Evolutionary conservation across 2,888 invertebrate species (phyloP).

Genomic region (Idaea straminata): DNA sequence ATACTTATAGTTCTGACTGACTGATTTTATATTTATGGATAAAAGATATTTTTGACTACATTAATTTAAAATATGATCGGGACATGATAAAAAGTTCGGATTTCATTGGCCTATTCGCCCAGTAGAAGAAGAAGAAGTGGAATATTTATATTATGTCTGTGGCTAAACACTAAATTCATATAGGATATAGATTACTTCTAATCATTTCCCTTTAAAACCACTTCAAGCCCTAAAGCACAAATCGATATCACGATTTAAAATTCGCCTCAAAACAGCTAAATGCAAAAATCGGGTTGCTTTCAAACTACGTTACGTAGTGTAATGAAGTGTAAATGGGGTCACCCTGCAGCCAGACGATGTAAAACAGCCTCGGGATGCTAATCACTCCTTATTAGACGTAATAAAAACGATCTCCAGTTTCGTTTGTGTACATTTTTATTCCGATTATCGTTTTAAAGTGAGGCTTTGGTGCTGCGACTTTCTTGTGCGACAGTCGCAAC

Average conservation of each 20-base stretch:
- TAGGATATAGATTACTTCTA: neutral
- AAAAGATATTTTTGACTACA: too few relatives aligned
- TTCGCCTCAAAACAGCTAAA: neutral
- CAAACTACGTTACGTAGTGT: neutral
- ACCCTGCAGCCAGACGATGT: neutral
- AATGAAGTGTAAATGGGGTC: slow-evolving; percentile 2
- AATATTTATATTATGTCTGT: too few relatives aligned
- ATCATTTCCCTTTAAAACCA: neutral
- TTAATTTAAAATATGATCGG: too few relatives aligned
- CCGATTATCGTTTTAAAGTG: slow-evolving; percentile 43
- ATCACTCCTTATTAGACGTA: slow-evolving; percentile 50
- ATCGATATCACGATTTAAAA: neutral
- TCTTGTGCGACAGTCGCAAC: slow-evolving; percentile 5
- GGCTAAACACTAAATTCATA: too few relatives aligned
- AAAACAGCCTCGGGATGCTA: slow-evolving; percentile 38
- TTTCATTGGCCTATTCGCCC: too few relatives aligned
- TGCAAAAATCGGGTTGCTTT: neutral
- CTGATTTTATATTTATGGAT: too few relatives aligned
- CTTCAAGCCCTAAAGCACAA: neutral
- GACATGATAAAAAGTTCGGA: too few relatives aligned
- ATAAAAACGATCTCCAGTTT: slow-evolving; percentile 31
- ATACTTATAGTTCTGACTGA: too few relatives aligned
- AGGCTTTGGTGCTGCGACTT: slow-evolving; percentile 24
- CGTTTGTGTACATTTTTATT: slow-evolving; percentile 45
- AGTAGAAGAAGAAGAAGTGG: too few relatives aligned